Percentiles rank a stretch among this genome's conserved stretches.
phyloP scores from a whole-genome alignment of 2,888 invertebrate species.

The Ophion costatus region DNA sequence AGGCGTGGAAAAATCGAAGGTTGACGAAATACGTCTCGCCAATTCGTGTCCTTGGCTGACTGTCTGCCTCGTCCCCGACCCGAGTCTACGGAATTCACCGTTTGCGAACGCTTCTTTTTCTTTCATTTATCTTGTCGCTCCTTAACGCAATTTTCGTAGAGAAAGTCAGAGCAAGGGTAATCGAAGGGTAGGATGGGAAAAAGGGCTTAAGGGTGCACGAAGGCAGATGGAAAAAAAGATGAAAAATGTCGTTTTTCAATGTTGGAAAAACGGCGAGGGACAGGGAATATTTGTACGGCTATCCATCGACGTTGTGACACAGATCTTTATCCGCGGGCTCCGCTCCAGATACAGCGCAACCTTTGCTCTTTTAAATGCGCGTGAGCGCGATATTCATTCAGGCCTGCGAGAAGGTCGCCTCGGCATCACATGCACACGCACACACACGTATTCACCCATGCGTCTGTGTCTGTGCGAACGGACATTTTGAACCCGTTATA shows the following conservation, averaged over 20 bases:
- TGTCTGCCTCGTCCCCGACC: conserved; percentile 40
- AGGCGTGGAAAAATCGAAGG: conserved; percentile 61
- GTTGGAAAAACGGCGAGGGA: conserved; percentile 11
- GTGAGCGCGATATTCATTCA: conserved; percentile 58
- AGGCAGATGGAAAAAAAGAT: conserved; percentile 17
- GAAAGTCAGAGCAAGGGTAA: not conserved
- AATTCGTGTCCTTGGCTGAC: conserved; percentile 67
- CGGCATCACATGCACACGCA: conserved; percentile 24
- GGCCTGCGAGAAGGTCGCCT: conserved; percentile 59
- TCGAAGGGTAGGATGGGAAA: not conserved
- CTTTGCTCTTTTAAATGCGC: conserved; percentile 68
- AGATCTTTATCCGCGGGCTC: conserved; percentile 68
- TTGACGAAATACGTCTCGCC: conserved; percentile 66
- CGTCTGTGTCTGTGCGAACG: too few relatives aligned
- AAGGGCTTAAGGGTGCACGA: not conserved
- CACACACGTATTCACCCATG: not conserved
- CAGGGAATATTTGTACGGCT: conserved; percentile 36
- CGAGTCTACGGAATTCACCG: conserved; percentile 44
- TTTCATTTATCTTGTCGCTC: conserved; percentile 15
- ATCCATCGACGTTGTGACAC: conserved; percentile 68
- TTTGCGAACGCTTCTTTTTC: conserved; percentile 23
- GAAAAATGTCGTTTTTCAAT: conserved; percentile 12
- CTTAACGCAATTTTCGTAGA: not conserved
- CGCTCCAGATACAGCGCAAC: conserved; percentile 69
- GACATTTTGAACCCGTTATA: too few relatives aligned